Base-by-base conservation (phyloP, 1,140 invertebrate genomes). In the Drosophila paulistorum region DNA sequence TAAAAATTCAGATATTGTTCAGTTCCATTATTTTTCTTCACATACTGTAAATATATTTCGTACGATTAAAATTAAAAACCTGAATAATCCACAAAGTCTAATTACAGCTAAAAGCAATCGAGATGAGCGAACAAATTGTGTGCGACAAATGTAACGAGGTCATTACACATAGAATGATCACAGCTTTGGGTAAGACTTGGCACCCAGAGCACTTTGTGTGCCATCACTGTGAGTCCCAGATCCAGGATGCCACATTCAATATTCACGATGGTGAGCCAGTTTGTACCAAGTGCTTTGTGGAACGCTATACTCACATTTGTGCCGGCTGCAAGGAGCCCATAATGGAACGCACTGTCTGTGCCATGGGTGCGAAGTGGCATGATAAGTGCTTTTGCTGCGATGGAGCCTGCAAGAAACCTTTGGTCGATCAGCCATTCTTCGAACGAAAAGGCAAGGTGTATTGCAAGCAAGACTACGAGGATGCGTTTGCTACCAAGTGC, bases 121-220 rank as follows among this genome's bases (percentile, higher is more conserved):
- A 60, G 33, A 86, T 79, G 79, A 68, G 54, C 26, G 83, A 74
- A 3, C 58, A 71, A n/a, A 68, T 75, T 57, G 65, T 90, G 20
- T 92, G 91, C 67, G 73, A 87, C 77, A 90, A 91, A 57, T 92
- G 91, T 77, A 90, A 92, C 14, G 79, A 85, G 70, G 65, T 74
- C 23, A 92, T 92, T 51, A 84, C 80, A 10, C 81, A 90, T 59
- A 79, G 84, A 7, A 79, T 91, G 57, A 69, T 91, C 55, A 99
- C 98, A 13, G 98, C 98, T 1, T 91, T 99, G 70, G 98, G 98
- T n/a, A 97, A 98, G 93, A 98, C 98, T 1, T 99, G 98, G 98
- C 98, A 99, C 93, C 98, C 98, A 9, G 98, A 99, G 93, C 98
- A 99, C 92, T 99, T 99, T 93, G 96, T 95, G 3, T 99, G 99